phyloP scores from a whole-genome alignment of 2,797 vertebrate genomes.

The Hozukius guyotensis region DNA sequence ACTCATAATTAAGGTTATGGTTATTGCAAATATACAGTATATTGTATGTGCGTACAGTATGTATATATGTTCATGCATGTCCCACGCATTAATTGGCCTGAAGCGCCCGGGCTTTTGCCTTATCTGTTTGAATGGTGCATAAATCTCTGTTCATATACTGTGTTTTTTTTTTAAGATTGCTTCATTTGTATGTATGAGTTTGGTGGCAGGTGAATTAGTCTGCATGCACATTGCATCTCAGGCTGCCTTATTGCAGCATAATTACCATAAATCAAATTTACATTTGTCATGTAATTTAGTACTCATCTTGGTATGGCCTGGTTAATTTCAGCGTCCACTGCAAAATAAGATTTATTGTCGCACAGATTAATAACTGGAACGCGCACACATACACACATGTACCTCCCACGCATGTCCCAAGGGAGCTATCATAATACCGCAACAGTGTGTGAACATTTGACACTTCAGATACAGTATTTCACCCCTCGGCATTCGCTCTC shows the following conservation, averaged over 20 bases:
- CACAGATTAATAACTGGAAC: conserved; percentile 68
- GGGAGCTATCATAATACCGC: conserved; percentile 19
- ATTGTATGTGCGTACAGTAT: not conserved
- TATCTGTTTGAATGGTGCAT: conserved; percentile 54
- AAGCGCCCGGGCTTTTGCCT: conserved; percentile 25
- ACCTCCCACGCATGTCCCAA: conserved; percentile 30
- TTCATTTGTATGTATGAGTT: conserved; percentile 80
- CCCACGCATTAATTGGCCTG: conserved; percentile 34
- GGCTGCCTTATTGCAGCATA: conserved; percentile 64
- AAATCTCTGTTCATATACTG: conserved; percentile 46
- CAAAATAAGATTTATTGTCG: conserved; percentile 72
- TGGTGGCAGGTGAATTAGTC: conserved; percentile 68
- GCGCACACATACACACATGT: not conserved
- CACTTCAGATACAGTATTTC: conserved; percentile 30
- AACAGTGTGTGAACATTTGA: conserved; percentile 39
- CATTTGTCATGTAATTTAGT: conserved; percentile 77
- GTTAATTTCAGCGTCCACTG: conserved; percentile 70
- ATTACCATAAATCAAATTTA: conserved; percentile 82
- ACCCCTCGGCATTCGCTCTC: not conserved
- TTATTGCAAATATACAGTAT: conserved; percentile 25
- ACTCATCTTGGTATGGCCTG: conserved; percentile 68
- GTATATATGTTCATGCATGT: not conserved
- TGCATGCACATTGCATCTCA: conserved; percentile 43
- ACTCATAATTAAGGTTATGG: conserved; percentile 24
- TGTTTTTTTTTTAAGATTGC: conserved; percentile 45